Conservation (phyloP, 2,113 vertebrate species). For the Lophius piscatorius region DNA sequence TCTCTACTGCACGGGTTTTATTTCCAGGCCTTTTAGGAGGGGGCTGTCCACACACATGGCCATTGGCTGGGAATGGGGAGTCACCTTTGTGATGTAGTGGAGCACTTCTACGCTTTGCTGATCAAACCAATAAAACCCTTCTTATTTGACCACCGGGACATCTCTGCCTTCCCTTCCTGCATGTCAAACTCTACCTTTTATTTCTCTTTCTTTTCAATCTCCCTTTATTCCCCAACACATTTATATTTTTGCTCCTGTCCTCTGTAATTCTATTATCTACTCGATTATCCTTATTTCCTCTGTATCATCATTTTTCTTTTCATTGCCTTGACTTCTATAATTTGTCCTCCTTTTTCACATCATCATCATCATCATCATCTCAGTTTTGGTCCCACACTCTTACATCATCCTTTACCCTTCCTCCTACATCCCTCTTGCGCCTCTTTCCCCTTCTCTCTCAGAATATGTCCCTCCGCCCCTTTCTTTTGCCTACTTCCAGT, state of each 20-base stretch:
- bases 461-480: constrained; percentile 26
- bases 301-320: constrained; percentile 51
- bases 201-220: not conserved
- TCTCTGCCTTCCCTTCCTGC: not conserved
- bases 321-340: constrained; percentile 38
- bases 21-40: constrained; percentile 17
- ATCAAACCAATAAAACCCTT: constrained; percentile 65
- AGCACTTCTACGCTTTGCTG: constrained; percentile 61
- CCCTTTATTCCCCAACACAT: not conserved
- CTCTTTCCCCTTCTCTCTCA: constrained; percentile 20
- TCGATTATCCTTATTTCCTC: constrained; percentile 32
- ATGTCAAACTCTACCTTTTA: not conserved
- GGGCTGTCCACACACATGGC: constrained; percentile 25
- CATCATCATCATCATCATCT: constrained; percentile 52
- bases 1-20: not conserved
- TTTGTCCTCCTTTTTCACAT: constrained; percentile 46
- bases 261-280: constrained; percentile 38
- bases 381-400: constrained; percentile 45
- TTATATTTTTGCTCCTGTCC: constrained; percentile 2
- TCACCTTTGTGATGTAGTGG: constrained; percentile 53
- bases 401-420: constrained; percentile 28
- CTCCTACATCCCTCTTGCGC: constrained; percentile 6
- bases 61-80: constrained; percentile 55
- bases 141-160: constrained; percentile 64
- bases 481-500: constrained; percentile 24